Base-by-base conservation (phyloP, 2,888 invertebrate genomes). In the Aquatica leii region DNA sequence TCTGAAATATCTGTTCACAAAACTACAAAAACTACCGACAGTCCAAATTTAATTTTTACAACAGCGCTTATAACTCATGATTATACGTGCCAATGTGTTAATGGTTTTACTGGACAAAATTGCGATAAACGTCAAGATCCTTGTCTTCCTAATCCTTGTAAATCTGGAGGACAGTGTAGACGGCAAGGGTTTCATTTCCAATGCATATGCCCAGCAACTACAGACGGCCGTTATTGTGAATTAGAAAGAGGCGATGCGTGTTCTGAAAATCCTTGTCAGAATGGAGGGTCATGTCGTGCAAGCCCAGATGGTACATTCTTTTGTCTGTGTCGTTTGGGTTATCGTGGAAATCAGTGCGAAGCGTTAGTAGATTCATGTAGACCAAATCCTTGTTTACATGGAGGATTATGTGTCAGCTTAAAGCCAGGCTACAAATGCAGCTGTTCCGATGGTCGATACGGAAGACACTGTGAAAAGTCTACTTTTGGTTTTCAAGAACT, bases 81-180 rank as follows among this genome's bases (percentile, higher is more conserved):
- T 69, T 92, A 90, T 77, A 85, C 83, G 1, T 96, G 96, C 78
- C 88, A 89, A 68, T 96, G 96, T 76, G 86, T 88, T 0, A 91
- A 92, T 66, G 94, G 94, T 43, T 96, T 92, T 77, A 92, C 90
- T 11, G 96, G 96, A 0, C 84, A 85, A 0, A 87, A 89, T 63
- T 96, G 96, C 80, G 92, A 93, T 74, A 90, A 90, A 74, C 86
- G 93, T 5, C 94, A 94, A 82, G 95, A 96, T 82, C 97, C 97
- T 0, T 95, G 96, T 76, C 86, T 90, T 18, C 94, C 94, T 0
- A 94, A 92, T 78, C 97, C 96, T 2, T 98, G 98, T 78, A 87
- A 89, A 69, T 87, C 88, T 72, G 93, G 92, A 63, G 95, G 93
- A 0, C 90, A 90, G 70, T 98, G 97, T 77, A 86, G 92, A 50